Base-by-base conservation (phyloP, 2,888 invertebrate species). In the Vesta saturnalis region DNA sequence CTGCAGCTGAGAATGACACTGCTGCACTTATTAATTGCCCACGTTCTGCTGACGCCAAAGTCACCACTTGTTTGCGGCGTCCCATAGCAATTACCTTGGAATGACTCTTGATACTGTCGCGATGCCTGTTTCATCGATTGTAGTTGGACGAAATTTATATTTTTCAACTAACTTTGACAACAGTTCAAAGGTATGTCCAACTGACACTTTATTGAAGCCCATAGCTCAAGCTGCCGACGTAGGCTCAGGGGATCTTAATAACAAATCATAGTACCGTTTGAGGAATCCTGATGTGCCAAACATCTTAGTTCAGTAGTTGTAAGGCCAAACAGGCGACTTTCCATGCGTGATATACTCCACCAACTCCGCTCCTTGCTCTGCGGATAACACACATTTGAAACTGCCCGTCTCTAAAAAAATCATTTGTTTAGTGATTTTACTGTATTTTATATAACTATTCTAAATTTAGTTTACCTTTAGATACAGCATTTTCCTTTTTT, bases 291-390 rank as follows among this genome's bases (percentile, higher is more conserved):
- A 30, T 30, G n/a, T n/a, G n/a, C n/a, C n/a, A 23, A 23, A 23
- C 47, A 8, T 47, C 47, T 47, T 47, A 47, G 15, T 47, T 15
- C 14, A 47, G 6, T 47, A 47, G 47, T 47, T 14, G 47, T 47
- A 16, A 47, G 47, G 47, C 47, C 47, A 47, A 47, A 47, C 47
- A 47, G 15, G 15, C 47, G 47, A 47, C 47, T 16, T 16, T 47
- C 47, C 47, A 47, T 14, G 15, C 3, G 1, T 1, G 6, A 47
- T 2, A 1, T 47, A 47, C 15, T 8, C 14, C 15, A 47, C 47
- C 12, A 15, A 15, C 23, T 23, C 23, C 23, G 8, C 8, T 23
- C 8, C 23, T 23, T 3, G 23, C 8, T 23, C 8, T 23, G 3
- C 8, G 3, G 23, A 23, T 3, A 23, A 23, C 3, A 23, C 23